Conservation (phyloP, 37 sponge, comb jelly and placozoan genomes). For the Corticium candelabrum region DNA sequence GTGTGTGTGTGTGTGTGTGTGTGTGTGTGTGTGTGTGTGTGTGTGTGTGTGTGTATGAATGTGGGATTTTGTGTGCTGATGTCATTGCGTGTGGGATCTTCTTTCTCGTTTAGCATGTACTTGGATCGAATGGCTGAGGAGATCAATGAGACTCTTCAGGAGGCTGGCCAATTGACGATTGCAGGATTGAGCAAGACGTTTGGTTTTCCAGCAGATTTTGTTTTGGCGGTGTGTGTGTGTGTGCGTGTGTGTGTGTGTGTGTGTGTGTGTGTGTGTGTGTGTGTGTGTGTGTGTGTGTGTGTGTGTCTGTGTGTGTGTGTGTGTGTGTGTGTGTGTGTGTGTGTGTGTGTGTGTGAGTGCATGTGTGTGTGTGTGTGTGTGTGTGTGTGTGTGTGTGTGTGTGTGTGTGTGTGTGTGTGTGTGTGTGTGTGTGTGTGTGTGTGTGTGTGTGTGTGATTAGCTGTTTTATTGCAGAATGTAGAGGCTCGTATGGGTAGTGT, state of each 20-base stretch:
- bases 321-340: too few relatives aligned
- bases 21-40: constrained; percentile 15
- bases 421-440: constrained; percentile 23
- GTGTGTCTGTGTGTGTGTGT: too few relatives aligned
- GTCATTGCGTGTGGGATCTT: neutral
- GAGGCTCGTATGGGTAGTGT: constrained; percentile 13
- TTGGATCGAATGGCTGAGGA: constrained; percentile 66
- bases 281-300: neutral
- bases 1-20: constrained; percentile 21
- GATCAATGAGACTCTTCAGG: constrained; percentile 84
- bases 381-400: constrained; percentile 21
- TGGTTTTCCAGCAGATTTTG: constrained; percentile 49
- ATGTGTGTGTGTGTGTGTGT: constrained; percentile 6
- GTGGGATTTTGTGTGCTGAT: neutral
- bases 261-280: constrained; percentile 10
- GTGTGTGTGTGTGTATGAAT: neutral
- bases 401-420: constrained; percentile 12
- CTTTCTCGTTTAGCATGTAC: constrained; percentile 40
- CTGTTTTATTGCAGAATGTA: constrained; percentile 10
- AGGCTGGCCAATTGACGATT: constrained; percentile 59
- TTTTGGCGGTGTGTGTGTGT: constrained; percentile 39
- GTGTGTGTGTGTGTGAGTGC: constrained; percentile 8
- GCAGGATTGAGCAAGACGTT: constrained; percentile 69
- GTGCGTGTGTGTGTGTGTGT: constrained; percentile 2
- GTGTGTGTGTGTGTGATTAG: constrained; percentile 22